These are phyloP conservation scores for Spilogale gracilis DNA, from an alignment of 2,113 vertebrate genomes.

Conservation along the genomic window DNA sequence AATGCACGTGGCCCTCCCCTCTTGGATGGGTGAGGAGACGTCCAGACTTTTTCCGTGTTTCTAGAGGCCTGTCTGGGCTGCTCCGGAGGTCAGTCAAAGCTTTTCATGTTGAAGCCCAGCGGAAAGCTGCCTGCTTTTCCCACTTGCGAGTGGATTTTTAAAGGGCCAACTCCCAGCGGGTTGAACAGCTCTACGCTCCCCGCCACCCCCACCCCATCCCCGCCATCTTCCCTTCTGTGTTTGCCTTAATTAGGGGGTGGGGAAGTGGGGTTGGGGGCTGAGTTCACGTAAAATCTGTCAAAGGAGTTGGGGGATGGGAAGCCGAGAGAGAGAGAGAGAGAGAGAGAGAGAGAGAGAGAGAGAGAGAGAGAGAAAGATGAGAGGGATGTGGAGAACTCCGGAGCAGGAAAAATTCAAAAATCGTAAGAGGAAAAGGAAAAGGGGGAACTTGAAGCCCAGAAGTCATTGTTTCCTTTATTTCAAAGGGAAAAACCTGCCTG, in stretches of 20 bases:
- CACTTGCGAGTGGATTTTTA: slow-evolving; percentile 34
- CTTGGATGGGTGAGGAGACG: not conserved
- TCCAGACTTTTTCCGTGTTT: slow-evolving; percentile 36
- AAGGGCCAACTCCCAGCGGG: slow-evolving; percentile 4
- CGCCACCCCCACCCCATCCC: not conserved
- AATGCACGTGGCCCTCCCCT: not conserved
- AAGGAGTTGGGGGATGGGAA: not conserved
- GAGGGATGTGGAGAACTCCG: not conserved
- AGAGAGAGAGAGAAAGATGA: not conserved
- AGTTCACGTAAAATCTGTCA: slow-evolving; percentile 74
- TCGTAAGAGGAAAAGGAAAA: slow-evolving; percentile 78
- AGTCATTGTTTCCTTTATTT: slow-evolving; percentile 91
- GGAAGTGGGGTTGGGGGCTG: not conserved
- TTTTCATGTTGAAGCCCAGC: not conserved
- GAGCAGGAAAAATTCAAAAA: slow-evolving; percentile 68
- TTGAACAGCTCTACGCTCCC: not conserved
- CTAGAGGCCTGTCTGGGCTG: not conserved
- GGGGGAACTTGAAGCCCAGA: slow-evolving; percentile 82
- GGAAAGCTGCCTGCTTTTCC: not conserved
- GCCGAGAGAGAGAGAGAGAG: not conserved
- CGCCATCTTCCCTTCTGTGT: slow-evolving; percentile 31
- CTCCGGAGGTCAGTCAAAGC: slow-evolving; percentile 14
- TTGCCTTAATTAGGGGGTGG: slow-evolving; percentile 74
- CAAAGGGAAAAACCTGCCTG: slow-evolving; percentile 90
- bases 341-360: slow-evolving; percentile 3